Evolutionary conservation across 2,797 vertebrate species (phyloP), one percentile per base, ranked within the genome.

Genomic region (Simalia tracyae): DNA sequence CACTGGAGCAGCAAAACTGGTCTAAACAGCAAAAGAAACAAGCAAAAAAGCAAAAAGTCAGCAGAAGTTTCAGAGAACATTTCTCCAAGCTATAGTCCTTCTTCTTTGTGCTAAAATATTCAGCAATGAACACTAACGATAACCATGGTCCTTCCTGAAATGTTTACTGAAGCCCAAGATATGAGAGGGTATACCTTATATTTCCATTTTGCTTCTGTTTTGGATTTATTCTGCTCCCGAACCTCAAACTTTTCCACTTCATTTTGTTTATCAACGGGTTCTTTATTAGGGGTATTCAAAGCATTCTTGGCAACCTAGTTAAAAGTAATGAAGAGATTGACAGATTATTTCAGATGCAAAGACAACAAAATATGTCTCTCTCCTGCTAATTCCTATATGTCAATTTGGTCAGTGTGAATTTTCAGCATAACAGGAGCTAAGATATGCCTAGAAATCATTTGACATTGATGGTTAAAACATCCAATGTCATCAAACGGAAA

Each of bases 191-290:
- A 97, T 97, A 99, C 99, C 99, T 99, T 99, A 59, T 99, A 99
- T 96, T 99, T 99, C 99, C 99, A 99, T 93, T 99, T 99, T 36
- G 99, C 98, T 98, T 99, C 99, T 0, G 99, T 98, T 98, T 99
- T 99, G 97, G 98, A 99, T 97, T 99, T 99, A 91, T 98, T 99
- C 96, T 99, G 99, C 94, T 99, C 99, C 96, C 99, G 98, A 88
- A 98, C 98, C 97, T 99, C 99, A 96, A 99, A 98, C 95, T 99
- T 99, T 93, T 99, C 98, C 94, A 98, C 94, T 1, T 98, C 98
- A 57, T 99, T 99, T 97, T 99, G 99, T 90, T 99, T 98, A 87
- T 97, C 97, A 1, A 95, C 86, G 7, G 95, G 95, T 94, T 99
- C 99, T 96, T 99, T 99, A 95, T 98, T 98, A 89, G 99, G 98